phyloP scores from a whole-genome alignment of 1,140 invertebrate genomes.

The Sycobia sp. region DNA sequence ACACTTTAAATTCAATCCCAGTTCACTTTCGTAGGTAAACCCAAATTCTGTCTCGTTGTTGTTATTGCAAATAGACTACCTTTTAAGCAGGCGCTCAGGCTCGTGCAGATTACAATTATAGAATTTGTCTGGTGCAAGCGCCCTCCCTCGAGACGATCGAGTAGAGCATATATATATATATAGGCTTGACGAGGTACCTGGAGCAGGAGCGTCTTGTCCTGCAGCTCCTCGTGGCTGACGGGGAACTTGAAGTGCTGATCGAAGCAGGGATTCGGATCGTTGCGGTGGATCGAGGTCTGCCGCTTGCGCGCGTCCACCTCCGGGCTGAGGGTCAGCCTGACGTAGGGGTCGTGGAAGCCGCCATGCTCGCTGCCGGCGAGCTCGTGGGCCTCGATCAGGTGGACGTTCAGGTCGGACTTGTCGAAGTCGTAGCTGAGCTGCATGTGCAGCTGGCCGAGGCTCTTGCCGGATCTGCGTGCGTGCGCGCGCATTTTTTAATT shows the following conservation, averaged over 20 bases:
- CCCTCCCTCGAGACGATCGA: no score
- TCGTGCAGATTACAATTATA: no score
- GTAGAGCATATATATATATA: no score
- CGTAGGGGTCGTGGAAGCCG: constrained; percentile 87
- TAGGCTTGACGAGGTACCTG: no score
- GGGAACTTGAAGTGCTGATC: constrained; percentile 87
- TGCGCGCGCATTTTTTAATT: no score
- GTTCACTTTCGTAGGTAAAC: no score
- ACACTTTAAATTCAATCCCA: no score
- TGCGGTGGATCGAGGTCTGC: constrained; percentile 78
- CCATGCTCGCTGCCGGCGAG: constrained; percentile 79
- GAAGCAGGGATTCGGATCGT: constrained; percentile 79
- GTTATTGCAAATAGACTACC: no score
- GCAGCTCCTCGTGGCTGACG: constrained; percentile 78
- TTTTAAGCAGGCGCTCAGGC: no score
- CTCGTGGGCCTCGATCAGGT: constrained; percentile 84
- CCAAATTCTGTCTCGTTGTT: no score
- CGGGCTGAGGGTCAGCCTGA: constrained; percentile 75
- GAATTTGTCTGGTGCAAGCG: no score
- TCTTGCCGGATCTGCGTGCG: constrained; percentile 60
- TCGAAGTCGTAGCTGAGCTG: constrained; percentile 89
- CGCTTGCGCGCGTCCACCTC: constrained; percentile 83
- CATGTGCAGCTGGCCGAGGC: constrained; percentile 80
- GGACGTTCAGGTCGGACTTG: constrained; percentile 83
- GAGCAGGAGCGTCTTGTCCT: constrained; percentile 74